Evolutionary conservation across 37 sponge, comb jelly and placozoan genomes (phyloP).

Genomic region (Chondrosia reniformis): DNA sequence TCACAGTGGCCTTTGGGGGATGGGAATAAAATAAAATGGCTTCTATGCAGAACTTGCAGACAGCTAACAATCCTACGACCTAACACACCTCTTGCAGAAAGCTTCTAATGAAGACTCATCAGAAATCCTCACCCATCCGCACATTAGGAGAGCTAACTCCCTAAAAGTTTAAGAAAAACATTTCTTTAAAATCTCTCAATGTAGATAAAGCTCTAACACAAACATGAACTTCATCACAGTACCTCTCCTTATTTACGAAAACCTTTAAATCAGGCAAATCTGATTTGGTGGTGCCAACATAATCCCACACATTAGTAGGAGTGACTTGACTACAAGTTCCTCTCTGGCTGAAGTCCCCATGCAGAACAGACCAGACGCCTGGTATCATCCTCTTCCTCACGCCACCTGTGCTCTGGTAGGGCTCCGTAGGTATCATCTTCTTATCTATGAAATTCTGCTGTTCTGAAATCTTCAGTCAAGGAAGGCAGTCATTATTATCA

Average conservation of each 20-base stretch:
- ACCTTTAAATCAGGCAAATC: not conserved
- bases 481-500: no score
- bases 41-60: no score
- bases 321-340: conserved; percentile 6
- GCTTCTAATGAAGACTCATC: conserved; percentile 34
- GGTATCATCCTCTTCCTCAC: not conserved
- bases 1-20: no score
- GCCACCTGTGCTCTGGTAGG: not conserved
- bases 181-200: no score
- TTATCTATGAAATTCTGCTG: not conserved
- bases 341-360: conserved; percentile 11
- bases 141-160: conserved; percentile 42
- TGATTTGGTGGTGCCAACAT: not conserved
- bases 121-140: conserved; percentile 77
- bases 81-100: conserved; percentile 68
- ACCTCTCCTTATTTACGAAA: conserved; percentile 8
- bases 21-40: no score
- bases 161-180: no score
- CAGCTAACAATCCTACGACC: no score
- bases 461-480: no score
- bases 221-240: not conserved
- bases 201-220: no score
- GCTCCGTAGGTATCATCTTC: not conserved
- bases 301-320: not conserved
- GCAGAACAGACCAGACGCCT: not conserved